Evolutionary conservation across 1,140 invertebrate genomes (phyloP).

Genomic region (Lutraria rhynchaena): DNA sequence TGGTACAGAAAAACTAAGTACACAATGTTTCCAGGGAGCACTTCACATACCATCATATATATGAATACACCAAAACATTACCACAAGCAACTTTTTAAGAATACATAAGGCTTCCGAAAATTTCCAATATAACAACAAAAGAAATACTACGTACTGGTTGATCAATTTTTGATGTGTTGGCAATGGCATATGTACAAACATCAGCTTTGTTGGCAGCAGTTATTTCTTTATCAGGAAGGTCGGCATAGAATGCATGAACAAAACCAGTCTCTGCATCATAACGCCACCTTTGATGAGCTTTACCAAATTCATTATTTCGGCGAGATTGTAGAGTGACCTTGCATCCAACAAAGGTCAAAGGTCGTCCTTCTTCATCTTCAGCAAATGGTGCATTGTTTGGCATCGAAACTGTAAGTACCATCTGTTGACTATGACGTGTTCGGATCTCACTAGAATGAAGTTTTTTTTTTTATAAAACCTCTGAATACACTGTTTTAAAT

Average conservation of each 20-base stretch:
- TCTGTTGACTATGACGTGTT: constrained; percentile 69
- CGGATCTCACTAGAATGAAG: constrained; percentile 76
- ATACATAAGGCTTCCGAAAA: too few relatives aligned
- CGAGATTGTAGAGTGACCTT: constrained; percentile 75
- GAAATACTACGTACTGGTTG: constrained; percentile 78
- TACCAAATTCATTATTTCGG: constrained; percentile 75
- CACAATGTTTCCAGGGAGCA: too few relatives aligned
- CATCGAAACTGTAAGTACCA: constrained; percentile 76
- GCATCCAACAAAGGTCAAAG: constrained; percentile 75
- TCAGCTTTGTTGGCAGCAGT: constrained; percentile 81
- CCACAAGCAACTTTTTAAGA: not conserved
- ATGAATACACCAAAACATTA: not conserved
- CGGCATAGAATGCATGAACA: constrained; percentile 79
- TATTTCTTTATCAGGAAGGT: constrained; percentile 79
- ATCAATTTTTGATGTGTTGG: constrained; percentile 76
- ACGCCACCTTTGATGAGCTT: constrained; percentile 80
- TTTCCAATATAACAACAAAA: too few relatives aligned
- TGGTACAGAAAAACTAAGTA: too few relatives aligned
- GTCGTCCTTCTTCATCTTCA: constrained; percentile 70
- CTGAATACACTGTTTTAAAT: too few relatives aligned
- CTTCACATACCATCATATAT: too few relatives aligned
- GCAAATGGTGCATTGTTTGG: constrained; percentile 69
- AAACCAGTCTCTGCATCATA: constrained; percentile 80
- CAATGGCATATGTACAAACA: constrained; percentile 81
- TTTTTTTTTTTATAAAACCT: too few relatives aligned